Conservation (phyloP, 2,797 vertebrate genomes). For the Rachycentron canadum region DNA sequence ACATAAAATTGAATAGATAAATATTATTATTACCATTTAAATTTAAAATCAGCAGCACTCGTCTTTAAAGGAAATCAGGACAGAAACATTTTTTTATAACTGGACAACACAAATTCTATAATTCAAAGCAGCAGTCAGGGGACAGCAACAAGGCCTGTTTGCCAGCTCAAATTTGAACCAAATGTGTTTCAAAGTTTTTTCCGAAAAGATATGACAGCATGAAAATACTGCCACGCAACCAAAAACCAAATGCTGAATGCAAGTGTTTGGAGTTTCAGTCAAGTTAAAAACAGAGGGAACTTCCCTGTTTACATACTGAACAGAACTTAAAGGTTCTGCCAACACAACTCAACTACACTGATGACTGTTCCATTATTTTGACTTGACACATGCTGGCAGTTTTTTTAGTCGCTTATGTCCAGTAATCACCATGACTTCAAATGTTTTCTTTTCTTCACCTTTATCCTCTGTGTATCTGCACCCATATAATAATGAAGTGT, state of each 20-base stretch:
- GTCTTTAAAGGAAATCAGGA: background rate
- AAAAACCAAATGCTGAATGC: conserved; percentile 11
- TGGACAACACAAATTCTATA: background rate
- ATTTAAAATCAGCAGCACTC: background rate
- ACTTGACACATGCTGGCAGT: conserved; percentile 45
- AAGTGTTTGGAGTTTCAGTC: conserved; percentile 12
- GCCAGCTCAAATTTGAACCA: conserved; percentile 24
- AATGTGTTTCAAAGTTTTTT: conserved; percentile 20
- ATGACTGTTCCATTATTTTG: conserved; percentile 49
- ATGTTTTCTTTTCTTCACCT: background rate
- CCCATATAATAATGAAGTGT: background rate
- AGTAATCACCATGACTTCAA: background rate
- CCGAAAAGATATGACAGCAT: background rate
- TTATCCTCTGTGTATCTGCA: background rate
- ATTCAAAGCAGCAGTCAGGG: conserved; percentile 16
- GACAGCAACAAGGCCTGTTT: background rate
- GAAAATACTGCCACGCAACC: conserved; percentile 8
- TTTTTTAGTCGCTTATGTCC: background rate
- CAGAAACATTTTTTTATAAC: background rate
- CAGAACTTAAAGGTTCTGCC: conserved; percentile 27
- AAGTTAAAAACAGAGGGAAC: conserved; percentile 10
- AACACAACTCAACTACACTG: conserved; percentile 18
- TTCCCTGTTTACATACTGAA: conserved; percentile 63
- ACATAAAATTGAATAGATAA: background rate
- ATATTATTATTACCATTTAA: background rate